Evolutionary conservation across 2,888 invertebrate genomes (phyloP), one percentile per base, ranked within the genome.

Genomic region (Ophioninae sp.): DNA sequence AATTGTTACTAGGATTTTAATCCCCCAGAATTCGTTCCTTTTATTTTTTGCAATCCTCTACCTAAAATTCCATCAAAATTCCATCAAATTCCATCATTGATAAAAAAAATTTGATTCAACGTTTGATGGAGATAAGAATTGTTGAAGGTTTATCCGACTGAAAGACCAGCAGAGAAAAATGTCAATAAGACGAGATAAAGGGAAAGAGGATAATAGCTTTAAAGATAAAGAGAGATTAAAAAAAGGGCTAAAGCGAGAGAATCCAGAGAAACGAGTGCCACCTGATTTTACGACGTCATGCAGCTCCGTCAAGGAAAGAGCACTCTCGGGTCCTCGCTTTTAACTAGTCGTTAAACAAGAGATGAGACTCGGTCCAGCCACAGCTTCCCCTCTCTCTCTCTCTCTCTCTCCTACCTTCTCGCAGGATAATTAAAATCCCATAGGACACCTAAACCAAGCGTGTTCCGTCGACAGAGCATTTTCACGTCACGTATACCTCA

Each of bases 281-380:
- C 79, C 74, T 71, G 78, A 74, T 79, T 74, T 79, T 75, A 82
- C 82, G 82, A 79, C 74, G 74, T 23, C 69, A 51, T 69, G 63
- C 71, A 37, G 72, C 51, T 30, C 44, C 77, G 77, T 72, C 81
- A 59, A 64, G 78, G 69, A 56, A 79, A 64, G 69, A 65, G 79
- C 82, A 73, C 76, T 76, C 76, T 72, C 67, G 64, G 63, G 79
- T 67, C 75, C 74, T 79, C 72, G 82, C 79, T 83, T 79, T 75
- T 75, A 83, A 73, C 75, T 68, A 76, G 72, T 76, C 83, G 76
- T 83, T 79, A 72, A 80, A 80, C 76, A 76, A 56, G 79, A 79
- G 71, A 72, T 59, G 76, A 71, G 75, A 76, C 74, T 37, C 67
- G 63, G 64, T 71, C 71, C 30, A 78, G 39, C 68, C 72, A 39